phyloP scores from a whole-genome alignment of 2,797 vertebrate genomes.

The Enteromius mattozi region DNA sequence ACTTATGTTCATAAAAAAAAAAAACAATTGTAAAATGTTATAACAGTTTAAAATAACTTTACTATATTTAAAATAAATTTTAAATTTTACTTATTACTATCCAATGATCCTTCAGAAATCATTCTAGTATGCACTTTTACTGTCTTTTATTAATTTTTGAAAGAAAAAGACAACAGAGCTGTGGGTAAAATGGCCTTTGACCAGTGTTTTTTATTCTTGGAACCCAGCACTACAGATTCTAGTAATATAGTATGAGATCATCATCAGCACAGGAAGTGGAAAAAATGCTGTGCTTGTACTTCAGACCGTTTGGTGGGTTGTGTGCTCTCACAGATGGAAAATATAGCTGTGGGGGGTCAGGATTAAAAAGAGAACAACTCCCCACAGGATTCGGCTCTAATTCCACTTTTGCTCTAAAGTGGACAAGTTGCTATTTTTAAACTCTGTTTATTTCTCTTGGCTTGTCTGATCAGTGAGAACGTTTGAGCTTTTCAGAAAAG shows the following conservation, averaged over 20 bases:
- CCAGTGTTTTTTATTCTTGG: neutral
- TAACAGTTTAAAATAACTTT: neutral
- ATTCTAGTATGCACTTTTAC: neutral
- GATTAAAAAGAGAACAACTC: slow-evolving; percentile 74
- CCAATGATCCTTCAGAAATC: neutral
- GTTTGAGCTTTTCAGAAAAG: slow-evolving; percentile 49
- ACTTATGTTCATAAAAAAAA: neutral
- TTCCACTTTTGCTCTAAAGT: slow-evolving; percentile 74
- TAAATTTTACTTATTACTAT: neutral
- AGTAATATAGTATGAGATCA: slow-evolving; percentile 10
- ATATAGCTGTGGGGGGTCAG: slow-evolving; percentile 73
- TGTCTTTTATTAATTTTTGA: neutral
- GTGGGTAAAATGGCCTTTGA: neutral
- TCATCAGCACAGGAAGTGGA: slow-evolving; percentile 42
- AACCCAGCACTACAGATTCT: slow-evolving; percentile 3
- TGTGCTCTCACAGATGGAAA: slow-evolving; percentile 79
- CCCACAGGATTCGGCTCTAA: slow-evolving; percentile 73
- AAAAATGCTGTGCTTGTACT: slow-evolving; percentile 36
- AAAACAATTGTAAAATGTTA: neutral
- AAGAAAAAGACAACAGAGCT: neutral
- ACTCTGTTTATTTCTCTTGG: slow-evolving; percentile 78
- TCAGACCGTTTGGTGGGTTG: slow-evolving; percentile 2
- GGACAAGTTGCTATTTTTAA: slow-evolving; percentile 70
- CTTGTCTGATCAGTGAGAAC: slow-evolving; percentile 62
- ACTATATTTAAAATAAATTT: neutral